phyloP scores from a whole-genome alignment of 1,140 invertebrate species.

The Drosophila sulfurigaster region DNA sequence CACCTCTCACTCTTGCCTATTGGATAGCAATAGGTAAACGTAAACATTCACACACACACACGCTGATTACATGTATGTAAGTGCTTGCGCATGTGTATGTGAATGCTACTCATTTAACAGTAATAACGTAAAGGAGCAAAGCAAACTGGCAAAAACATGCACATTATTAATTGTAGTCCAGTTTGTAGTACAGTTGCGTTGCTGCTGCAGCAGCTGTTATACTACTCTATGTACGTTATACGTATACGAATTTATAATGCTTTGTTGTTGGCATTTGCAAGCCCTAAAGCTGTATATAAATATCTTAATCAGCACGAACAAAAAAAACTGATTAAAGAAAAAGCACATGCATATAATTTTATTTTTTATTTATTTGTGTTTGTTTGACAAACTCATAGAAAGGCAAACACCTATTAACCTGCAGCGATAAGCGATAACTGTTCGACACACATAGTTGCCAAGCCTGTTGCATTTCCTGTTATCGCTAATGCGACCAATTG shows the following conservation, averaged over 20 bases:
- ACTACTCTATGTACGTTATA: not conserved
- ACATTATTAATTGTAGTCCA: constrained; percentile 7
- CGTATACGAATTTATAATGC: not conserved
- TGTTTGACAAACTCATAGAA: constrained; percentile 21
- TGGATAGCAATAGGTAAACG: not conserved
- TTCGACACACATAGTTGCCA: not conserved
- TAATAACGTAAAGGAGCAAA: constrained; percentile 3
- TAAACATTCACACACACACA: too few relatives aligned
- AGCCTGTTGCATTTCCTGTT: constrained; percentile 13
- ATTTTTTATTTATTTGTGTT: not conserved
- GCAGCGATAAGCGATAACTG: constrained; percentile 17
- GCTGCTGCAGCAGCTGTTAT: not conserved
- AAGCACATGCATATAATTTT: not conserved
- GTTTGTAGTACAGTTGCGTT: constrained; percentile 4
- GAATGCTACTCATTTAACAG: not conserved
- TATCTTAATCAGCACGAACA: constrained; percentile 7
- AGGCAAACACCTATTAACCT: constrained; percentile 21
- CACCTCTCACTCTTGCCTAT: not conserved
- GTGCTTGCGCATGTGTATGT: not conserved
- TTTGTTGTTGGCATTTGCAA: not conserved
- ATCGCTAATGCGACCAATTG: not conserved
- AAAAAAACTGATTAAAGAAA: constrained; percentile 7
- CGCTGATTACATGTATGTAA: not conserved
- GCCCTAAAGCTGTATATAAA: constrained; percentile 7
- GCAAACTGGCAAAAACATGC: constrained; percentile 7